Conservation (phyloP, 2,113 vertebrate genomes). For the Chaetodon trifascialis region DNA sequence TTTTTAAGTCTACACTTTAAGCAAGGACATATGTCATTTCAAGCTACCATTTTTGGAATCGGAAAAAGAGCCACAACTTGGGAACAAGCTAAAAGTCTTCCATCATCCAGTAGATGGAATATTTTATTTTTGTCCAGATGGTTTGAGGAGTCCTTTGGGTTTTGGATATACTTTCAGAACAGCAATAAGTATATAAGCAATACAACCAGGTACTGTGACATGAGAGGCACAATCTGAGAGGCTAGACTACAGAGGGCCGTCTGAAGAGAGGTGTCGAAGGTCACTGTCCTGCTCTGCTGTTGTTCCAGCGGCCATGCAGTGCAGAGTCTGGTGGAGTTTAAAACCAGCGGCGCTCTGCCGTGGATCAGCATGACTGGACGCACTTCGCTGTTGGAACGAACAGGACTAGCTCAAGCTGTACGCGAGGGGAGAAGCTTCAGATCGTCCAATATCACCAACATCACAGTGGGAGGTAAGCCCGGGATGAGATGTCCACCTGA, state of each 20-base stretch:
- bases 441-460: conserved; percentile 76
- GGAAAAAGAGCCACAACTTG: neutral
- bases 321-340: conserved; percentile 83
- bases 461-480: conserved; percentile 83
- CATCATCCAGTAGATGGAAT: neutral
- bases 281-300: neutral
- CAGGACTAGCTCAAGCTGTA: conserved; percentile 65
- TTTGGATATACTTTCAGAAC: neutral
- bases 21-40: too few species aligned
- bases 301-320: conserved; percentile 81
- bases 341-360: conserved; percentile 71
- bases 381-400: conserved; percentile 70
- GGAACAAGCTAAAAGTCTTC: too few species aligned
- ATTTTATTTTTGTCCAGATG: neutral
- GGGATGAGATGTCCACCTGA: too few species aligned
- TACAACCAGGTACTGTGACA: neutral
- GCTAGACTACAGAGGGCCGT: neutral
- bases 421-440: conserved; percentile 53
- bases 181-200: neutral
- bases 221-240: neutral
- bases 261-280: neutral
- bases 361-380: conserved; percentile 71
- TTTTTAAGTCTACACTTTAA: too few species aligned
- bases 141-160: neutral
- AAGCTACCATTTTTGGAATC: neutral